Base-by-base conservation (phyloP, 2,797 vertebrate genomes). In the Muraenolepis orangiensis region DNA sequence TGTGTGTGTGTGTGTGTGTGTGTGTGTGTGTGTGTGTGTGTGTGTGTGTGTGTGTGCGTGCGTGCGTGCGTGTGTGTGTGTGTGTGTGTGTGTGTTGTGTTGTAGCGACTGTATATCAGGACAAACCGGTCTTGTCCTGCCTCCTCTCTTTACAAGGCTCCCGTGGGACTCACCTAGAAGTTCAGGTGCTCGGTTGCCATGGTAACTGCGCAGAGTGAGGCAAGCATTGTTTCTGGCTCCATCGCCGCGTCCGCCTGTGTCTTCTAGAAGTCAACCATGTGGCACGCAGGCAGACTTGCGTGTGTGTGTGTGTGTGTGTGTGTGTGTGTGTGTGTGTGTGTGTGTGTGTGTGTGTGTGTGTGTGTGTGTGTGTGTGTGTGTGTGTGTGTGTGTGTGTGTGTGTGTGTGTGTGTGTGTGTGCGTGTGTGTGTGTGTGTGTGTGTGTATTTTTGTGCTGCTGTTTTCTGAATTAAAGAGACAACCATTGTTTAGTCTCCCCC, bases 171-270 rank as follows among this genome's bases (percentile, higher is more conserved):
- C 89, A 91, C 90, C 90, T 91, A 85, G 78, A 87, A 91, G 88
- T 93, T 93, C 91, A 91, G 84, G 89, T 91, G 88, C 90, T 80
- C 88, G 84, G 92, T 94, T 74, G 88, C 85, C 91, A 94, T 93
- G 88, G 93, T 89, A 93, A 94, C 92, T 82, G 86, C 82, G 28
- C 82, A 83, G 84, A 87, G 86, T 85, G 85, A 88, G 79, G 86
- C 84, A 90, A 91, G 88, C 87, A 90, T 92, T 90, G 90, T 90
- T 91, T 90, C 82, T 85, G 85, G 88, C 91, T 91, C 90, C 87
- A 91, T 46, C 18, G 3, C 12, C 40, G 12, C 40, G 40, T 14
- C 40, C 40, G 13, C 40, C 13, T 14, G 40, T 51, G 16, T 51
- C 46, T 51, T 51, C 46, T 51, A 7, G 46, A 20, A 20, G 14